These are phyloP conservation scores for Gadopsis bispinosus DNA, from an alignment of 2,797 vertebrate genomes.

Conservation along the genomic window DNA sequence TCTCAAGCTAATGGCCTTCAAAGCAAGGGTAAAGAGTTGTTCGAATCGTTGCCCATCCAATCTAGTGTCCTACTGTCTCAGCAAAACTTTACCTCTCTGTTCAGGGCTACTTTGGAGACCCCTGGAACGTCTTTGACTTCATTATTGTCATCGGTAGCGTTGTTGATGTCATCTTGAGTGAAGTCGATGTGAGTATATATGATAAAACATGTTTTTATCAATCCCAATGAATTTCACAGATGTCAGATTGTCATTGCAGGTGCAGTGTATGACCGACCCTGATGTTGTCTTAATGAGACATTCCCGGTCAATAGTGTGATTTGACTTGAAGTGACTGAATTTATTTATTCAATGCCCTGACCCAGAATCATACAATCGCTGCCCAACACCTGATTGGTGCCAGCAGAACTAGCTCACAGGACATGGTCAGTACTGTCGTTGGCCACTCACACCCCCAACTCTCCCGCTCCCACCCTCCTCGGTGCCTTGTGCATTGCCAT, in stretches of 20 bases:
- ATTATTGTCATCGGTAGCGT: constrained; percentile 97
- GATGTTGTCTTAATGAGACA: constrained; percentile 10
- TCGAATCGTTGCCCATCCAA: neutral
- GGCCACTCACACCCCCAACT: constrained; percentile 7
- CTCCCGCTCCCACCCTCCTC: neutral
- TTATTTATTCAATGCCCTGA: constrained; percentile 67
- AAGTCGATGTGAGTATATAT: constrained; percentile 92
- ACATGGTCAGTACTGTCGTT: constrained; percentile 70
- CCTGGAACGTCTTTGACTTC: constrained; percentile 99
- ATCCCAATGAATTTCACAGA: constrained; percentile 1
- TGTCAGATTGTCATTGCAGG: constrained; percentile 34
- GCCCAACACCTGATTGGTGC: constrained; percentile 62
- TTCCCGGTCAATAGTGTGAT: constrained; percentile 13
- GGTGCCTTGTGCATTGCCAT: constrained; percentile 20
- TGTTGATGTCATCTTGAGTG: constrained; percentile 96
- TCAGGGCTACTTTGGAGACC: constrained; percentile 98
- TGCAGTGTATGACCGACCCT: neutral
- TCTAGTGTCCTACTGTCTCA: neutral
- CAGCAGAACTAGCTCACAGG: constrained; percentile 68
- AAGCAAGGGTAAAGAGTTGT: constrained; percentile 88
- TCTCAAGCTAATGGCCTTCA: constrained; percentile 97
- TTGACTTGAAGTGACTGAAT: constrained; percentile 35
- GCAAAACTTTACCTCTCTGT: constrained; percentile 1
- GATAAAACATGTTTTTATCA: neutral
- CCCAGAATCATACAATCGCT: constrained; percentile 51